Evolutionary conservation across 2,888 invertebrate genomes (phyloP), one percentile per base, ranked within the genome.

Genomic region (Dasypolia templi): DNA sequence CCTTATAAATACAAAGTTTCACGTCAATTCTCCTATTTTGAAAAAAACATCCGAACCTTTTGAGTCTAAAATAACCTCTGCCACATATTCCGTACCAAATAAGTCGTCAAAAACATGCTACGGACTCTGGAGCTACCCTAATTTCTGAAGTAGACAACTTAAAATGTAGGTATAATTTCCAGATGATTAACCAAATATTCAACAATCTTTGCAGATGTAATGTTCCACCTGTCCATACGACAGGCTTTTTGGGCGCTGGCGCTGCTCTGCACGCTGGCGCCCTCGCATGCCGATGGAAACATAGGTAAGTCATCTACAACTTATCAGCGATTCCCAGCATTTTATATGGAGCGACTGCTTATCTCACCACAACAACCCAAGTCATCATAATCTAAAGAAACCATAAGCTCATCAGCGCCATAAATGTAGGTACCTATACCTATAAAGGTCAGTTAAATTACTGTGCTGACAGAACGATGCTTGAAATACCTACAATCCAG

Each of bases 201-300:
- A 42, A 46, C 19, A 26, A n/a, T 14, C 1, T 79, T 74, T 55
- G 4, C 92, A 96, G 96, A 96, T 96, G 96, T 95, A 90, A 96
- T 96, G 96, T 91, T 90, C 92, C 91, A 90, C 89, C 90, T 89
- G 87, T 89, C 89, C 74, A 86, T 91, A 91, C 93, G 95, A 91
- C 93, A 92, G 93, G 94, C 94, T 87, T 87, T 96, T 77, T 94
- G 96, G 96, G 96, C 95, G 96, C 95, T 96, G 92, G 96, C 94
- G 92, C 89, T 95, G 85, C 80, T 95, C 9, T 88, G 93, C 90
- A 86, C 92, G 94, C 94, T 96, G 94, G 96, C 95, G 94, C 95
- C 96, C 92, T 96, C 96, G 91, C 92, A 92, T 84, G 96, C 97
- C 89, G 97, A 97, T 92, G 97, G 97, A 80, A 97, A 97, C 94